Base-by-base conservation (phyloP, 2,888 invertebrate genomes). In the Theretra japonica region DNA sequence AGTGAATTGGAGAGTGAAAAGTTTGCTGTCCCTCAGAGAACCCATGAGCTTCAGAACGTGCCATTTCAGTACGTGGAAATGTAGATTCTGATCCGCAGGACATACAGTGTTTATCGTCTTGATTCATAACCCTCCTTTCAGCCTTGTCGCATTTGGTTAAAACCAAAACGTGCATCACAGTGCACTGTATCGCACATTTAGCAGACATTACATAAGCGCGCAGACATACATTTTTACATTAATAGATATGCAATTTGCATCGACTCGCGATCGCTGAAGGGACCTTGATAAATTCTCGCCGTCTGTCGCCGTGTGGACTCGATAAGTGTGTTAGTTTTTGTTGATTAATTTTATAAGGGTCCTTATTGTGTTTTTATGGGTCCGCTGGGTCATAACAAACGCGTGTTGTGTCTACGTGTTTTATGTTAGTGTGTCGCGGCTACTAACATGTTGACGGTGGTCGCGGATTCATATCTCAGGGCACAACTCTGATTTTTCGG, bases 221-320 rank as follows among this genome's bases (percentile, higher is more conserved):
- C 76, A 75, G 73, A 71, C 71, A 41, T 74, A 69, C 69, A 77
- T 70, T 75, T 73, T 73, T 75, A 73, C 50, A 53, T 19, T 78
- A 77, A 81, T 81, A 82, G 80, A 82, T 78, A 81, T 77, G 60
- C 78, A 84, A 83, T 86, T 84, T 79, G 79, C 81, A 84, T 80
- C 75, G 78, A 73, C 75, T 75, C 76, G 82, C 70, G 80, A 84
- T 77, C 78, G 74, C 19, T 53, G 6, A 71, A 70, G 74, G 69
- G 81, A 77, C 83, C 82, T 82, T 84, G 82, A 78, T 74, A 76
- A 75, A 73, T 75, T 74, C 72, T 74, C 72, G 71, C 71, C 75
- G 70, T 74, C 75, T 76, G 75, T 74, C 62, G 72, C 75, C 73
- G 71, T 71, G 72, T 77, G 23, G 41, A 41, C 33, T 25, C 48